Conservation (phyloP, 2,797 vertebrate genomes). For the Acridotheres tristis region DNA sequence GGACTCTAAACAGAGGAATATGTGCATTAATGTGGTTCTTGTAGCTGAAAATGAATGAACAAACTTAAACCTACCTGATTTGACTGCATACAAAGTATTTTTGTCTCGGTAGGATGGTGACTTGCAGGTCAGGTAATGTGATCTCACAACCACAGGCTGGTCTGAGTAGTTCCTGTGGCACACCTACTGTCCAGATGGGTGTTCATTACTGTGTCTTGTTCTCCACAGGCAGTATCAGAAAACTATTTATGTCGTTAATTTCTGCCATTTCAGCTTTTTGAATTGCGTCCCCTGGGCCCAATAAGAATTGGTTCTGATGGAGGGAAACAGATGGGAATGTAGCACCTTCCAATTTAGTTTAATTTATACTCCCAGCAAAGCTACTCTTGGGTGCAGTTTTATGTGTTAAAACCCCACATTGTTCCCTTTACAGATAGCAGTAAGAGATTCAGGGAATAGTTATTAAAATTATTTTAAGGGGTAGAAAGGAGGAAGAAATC, state of each 20-base stretch:
- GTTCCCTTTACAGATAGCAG: not conserved
- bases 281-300: not conserved
- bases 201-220: not conserved
- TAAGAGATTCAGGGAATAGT: not conserved
- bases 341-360: not conserved
- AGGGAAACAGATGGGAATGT: not conserved
- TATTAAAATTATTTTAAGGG: not conserved
- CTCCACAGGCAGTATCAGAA: not conserved
- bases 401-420: rapidly evolving
- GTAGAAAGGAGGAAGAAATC: not conserved
- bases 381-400: not conserved
- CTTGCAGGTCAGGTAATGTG: rapidly evolving
- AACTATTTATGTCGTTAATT: not conserved
- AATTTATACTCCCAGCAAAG: not conserved
- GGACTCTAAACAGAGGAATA: not conserved
- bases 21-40: not conserved
- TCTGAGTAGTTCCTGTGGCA: not conserved
- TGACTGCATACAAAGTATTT: rapidly evolving
- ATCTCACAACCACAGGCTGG: not conserved
- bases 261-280: not conserved
- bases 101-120: rapidly evolving
- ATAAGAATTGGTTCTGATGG: not conserved
- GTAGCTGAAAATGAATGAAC: not conserved
- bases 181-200: rapidly evolving
- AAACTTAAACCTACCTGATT: not conserved